Percentiles rank a stretch among this genome's conserved stretches.
Conservation (phyloP, 2,888 invertebrate species). For the Drosophila atripex region DNA sequence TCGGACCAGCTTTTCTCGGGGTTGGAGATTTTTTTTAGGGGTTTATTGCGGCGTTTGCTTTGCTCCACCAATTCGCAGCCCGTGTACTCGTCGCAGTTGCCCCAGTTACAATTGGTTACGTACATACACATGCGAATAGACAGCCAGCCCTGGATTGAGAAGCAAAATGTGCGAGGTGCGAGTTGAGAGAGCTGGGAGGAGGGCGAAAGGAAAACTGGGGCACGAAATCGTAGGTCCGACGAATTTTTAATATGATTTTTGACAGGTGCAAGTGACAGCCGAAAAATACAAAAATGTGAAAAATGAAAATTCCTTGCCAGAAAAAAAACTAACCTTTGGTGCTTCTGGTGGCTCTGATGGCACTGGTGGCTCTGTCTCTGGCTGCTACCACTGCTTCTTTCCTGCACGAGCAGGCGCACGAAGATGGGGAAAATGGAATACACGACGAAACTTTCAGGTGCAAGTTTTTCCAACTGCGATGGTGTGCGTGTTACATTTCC, state of each 20-base stretch:
- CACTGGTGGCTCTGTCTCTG: constrained; percentile 1
- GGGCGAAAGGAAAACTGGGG: constrained; percentile 60
- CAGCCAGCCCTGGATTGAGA: constrained; percentile 59
- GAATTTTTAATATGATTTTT: constrained; percentile 55
- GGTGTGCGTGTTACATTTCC: constrained; percentile 74
- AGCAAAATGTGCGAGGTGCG: constrained; percentile 44
- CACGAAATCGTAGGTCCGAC: constrained; percentile 51
- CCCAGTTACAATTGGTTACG: constrained; percentile 79
- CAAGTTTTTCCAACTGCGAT: constrained; percentile 68
- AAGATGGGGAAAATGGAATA: constrained; percentile 38
- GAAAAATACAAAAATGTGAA: background rate
- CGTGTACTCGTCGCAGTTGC: constrained; percentile 62
- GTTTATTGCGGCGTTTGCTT: constrained; percentile 75
- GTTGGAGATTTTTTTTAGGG: constrained; percentile 61
- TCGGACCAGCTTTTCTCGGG: constrained; percentile 32
- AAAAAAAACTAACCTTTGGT: constrained; percentile 41
- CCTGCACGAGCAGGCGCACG: constrained; percentile 48
- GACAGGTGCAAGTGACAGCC: constrained; percentile 60
- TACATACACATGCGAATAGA: constrained; percentile 43
- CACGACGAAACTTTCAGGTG: constrained; percentile 71
- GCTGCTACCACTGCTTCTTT: constrained; percentile 23
- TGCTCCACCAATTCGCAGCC: constrained; percentile 72
- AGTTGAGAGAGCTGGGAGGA: constrained; percentile 8
- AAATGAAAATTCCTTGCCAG: constrained; percentile 21
- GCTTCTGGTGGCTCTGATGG: constrained; percentile 15